A percentile compares a stretch with the other conserved stretches of the same genome.
These are phyloP conservation scores for Caiman crocodilus DNA, from an alignment of 2,797 vertebrate genomes.

Conservation along the genomic window DNA sequence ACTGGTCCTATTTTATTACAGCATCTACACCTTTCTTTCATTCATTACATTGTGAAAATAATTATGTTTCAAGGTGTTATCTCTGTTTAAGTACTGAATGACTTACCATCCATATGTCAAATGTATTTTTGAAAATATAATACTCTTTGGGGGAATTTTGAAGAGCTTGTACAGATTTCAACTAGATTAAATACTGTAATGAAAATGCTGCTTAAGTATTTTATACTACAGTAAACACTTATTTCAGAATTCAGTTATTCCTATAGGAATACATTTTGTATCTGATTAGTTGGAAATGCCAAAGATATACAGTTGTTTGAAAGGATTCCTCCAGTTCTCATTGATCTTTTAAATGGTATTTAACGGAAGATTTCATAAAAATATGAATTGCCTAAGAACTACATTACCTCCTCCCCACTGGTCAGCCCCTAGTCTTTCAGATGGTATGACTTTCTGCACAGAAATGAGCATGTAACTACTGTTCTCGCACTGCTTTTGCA, in stretches of 20 bases:
- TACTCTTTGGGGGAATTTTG: conserved; percentile 45
- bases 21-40: background rate
- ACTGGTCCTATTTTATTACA: background rate
- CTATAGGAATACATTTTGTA: conserved; percentile 44
- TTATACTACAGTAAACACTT: conserved; percentile 43
- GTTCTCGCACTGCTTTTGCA: background rate
- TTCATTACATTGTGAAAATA: conserved; percentile 33
- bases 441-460: background rate
- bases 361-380: conserved; percentile 15
- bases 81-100: conserved; percentile 40
- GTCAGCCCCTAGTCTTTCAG: background rate
- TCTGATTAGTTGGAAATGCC: conserved; percentile 38
- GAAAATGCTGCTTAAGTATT: conserved; percentile 56
- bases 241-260: conserved; percentile 58
- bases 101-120: conserved; percentile 34
- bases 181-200: conserved; percentile 49
- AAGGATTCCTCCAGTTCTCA: conserved; percentile 12
- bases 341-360: conserved; percentile 26
- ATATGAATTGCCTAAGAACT: background rate
- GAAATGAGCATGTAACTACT: background rate
- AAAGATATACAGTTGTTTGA: conserved; percentile 22
- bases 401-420: background rate
- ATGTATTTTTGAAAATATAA: conserved; percentile 43
- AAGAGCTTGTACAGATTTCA: conserved; percentile 39
- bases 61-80: conserved; percentile 39